Evolutionary conservation across 2,888 invertebrate species (phyloP).

Genomic region (Pseudococcus jackbeardsleyi): DNA sequence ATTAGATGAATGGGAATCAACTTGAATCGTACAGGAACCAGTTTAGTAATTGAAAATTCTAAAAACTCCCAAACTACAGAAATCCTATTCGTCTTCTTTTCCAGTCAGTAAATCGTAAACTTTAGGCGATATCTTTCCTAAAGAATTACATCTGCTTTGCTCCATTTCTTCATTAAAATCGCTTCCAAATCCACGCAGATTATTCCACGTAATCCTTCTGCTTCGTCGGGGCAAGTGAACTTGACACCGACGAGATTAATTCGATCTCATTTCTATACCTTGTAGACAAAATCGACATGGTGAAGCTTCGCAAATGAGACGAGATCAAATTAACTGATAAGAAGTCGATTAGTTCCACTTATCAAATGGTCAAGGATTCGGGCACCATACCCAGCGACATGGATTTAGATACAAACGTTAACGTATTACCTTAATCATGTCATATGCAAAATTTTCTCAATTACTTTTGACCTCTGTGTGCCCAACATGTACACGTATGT

Average conservation of each 20-base stretch:
- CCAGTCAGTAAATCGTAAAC: too few species aligned
- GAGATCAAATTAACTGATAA: neutral
- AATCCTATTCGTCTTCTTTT: too few species aligned
- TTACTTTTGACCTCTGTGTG: neutral
- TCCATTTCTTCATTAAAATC: too few species aligned
- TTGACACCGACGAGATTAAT: neutral
- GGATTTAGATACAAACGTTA: neutral
- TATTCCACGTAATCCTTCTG: too few species aligned
- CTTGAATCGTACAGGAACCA: too few species aligned
- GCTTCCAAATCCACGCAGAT: too few species aligned
- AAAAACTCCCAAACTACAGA: too few species aligned
- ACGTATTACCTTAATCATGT: conserved; percentile 13
- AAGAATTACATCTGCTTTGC: too few species aligned
- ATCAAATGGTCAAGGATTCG: neutral
- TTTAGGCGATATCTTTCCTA: too few species aligned
- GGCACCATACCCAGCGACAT: neutral
- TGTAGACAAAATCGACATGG: neutral
- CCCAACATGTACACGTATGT: neutral
- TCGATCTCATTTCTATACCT: neutral
- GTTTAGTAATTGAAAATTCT: too few species aligned
- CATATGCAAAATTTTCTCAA: neutral
- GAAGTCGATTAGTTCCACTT: conserved; percentile 20
- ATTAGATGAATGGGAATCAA: too few species aligned
- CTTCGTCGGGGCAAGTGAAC: neutral
- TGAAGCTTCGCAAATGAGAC: neutral